These are phyloP conservation scores for Astreopora myriophthalma DNA, from an alignment of 64 coral and sea anemone genomes.

Conservation along the genomic window DNA sequence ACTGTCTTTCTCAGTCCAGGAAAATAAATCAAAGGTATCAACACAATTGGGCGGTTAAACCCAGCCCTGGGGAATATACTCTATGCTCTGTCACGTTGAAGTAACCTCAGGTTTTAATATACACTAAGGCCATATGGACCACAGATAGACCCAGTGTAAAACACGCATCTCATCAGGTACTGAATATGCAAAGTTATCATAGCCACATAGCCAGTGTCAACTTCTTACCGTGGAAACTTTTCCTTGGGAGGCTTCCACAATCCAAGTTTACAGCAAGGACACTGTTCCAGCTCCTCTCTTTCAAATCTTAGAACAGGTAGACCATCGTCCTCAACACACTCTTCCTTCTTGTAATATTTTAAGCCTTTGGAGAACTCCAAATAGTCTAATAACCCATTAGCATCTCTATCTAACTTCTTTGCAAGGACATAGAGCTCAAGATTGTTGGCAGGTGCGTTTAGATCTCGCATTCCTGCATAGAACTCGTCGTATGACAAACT, in stretches of 20 bases:
- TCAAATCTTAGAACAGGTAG: conserved; percentile 88
- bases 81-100: no score
- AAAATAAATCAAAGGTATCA: no score
- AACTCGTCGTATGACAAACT: conserved; percentile 94
- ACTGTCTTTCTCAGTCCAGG: no score
- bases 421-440: conserved; percentile 94
- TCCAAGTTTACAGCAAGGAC: conserved; percentile 98
- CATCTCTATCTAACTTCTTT: conserved; percentile 90
- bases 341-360: conserved; percentile 86
- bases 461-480: conserved; percentile 99
- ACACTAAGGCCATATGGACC: no score
- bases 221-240: conserved; percentile 84
- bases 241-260: conserved; percentile 88
- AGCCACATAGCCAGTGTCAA: background rate
- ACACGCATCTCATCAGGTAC: no score
- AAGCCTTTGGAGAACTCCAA: conserved; percentile 97
- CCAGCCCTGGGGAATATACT: no score
- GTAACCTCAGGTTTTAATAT: no score
- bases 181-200: no score
- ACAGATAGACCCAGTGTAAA: no score
- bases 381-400: conserved; percentile 89
- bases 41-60: no score
- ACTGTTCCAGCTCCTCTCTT: conserved; percentile 88
- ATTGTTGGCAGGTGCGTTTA: conserved; percentile 93
- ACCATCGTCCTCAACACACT: conserved; percentile 75